Evolutionary conservation across 2,113 vertebrate genomes (phyloP), one percentile per base, ranked within the genome.

Genomic region (Gobio gobio): DNA sequence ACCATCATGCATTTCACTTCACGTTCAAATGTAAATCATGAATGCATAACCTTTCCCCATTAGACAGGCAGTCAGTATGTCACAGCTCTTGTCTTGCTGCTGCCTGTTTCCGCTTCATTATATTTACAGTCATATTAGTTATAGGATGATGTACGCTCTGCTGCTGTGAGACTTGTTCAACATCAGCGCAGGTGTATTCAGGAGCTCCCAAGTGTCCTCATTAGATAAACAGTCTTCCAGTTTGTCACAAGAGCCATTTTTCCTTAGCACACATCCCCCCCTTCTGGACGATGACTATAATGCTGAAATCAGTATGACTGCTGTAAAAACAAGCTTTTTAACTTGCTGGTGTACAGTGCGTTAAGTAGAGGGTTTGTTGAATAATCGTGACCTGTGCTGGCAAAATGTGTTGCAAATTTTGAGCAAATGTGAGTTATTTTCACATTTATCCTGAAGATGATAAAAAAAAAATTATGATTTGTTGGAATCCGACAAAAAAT

Each of bases 121-220:
- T 13, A 61, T 75, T 59, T 75, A 70, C 56, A 59, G 68, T 68
- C 78, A 63, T 63, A n/a, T 49, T 64, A 33, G 78, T 24, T 43
- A 29, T 29, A 24, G 68, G 70, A 74, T 72, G n/a, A 83, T 83
- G 26, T 83, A 45, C 26, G 54, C 81, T 76, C 82, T 75, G 56
- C 82, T 83, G 72, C 40, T 83, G 72, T 75, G 43, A 77, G n/a
- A 75, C n/a, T 2, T 77, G 83, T 54, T 84, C n/a, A 84, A 74
- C 68, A 73, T 36, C 59, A 18, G 49, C 6, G 18, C 16, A 5
- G 58, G 7, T 43, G 26, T 49, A 77, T 47, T 66, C 36, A 77
- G 18, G 59, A 84, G 45, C 22, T 70, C 81, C 51, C 81, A 58
- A 18, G 66, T 73, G 51, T 72, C 66, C 72, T 73, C 72, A 73